phyloP scores from a whole-genome alignment of 2,797 vertebrate species.

The Momotus momota region DNA sequence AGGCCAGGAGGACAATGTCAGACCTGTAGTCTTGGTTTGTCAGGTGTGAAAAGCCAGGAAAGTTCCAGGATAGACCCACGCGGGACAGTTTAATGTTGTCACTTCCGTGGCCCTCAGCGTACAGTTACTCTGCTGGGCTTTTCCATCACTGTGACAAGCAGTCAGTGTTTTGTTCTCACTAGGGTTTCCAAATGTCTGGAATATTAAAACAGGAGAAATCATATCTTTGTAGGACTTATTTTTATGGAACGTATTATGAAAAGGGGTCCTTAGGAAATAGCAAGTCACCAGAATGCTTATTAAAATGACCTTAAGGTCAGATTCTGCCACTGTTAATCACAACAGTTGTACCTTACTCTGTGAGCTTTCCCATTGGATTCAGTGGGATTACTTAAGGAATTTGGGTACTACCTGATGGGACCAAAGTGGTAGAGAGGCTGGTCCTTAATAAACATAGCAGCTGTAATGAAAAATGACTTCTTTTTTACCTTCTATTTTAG shows the following conservation, averaged over 20 bases:
- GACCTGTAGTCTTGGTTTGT: background rate
- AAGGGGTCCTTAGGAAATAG: constrained; percentile 42
- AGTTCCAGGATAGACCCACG: background rate
- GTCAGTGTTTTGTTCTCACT: background rate
- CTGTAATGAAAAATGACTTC: background rate
- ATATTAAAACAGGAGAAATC: constrained; percentile 5
- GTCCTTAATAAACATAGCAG: background rate
- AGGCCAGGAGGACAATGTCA: background rate
- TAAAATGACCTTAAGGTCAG: constrained; percentile 69
- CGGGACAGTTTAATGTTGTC: background rate
- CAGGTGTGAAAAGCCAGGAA: background rate
- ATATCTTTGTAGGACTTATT: constrained; percentile 26
- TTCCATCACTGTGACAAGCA: background rate
- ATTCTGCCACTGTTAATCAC: constrained; percentile 66
- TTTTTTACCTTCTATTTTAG: background rate
- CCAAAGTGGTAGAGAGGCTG: background rate
- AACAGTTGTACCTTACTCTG: constrained; percentile 47
- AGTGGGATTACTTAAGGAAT: constrained; percentile 52
- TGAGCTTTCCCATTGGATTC: constrained; percentile 32
- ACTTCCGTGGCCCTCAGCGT: background rate
- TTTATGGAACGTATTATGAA: constrained; percentile 51
- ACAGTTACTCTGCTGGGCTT: background rate
- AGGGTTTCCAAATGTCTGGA: constrained; percentile 9
- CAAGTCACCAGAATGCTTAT: constrained; percentile 43
- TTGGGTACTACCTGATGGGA: constrained; percentile 7